phyloP scores from a whole-genome alignment of 2,113 vertebrate species.

The Gnathonemus longibarbis region DNA sequence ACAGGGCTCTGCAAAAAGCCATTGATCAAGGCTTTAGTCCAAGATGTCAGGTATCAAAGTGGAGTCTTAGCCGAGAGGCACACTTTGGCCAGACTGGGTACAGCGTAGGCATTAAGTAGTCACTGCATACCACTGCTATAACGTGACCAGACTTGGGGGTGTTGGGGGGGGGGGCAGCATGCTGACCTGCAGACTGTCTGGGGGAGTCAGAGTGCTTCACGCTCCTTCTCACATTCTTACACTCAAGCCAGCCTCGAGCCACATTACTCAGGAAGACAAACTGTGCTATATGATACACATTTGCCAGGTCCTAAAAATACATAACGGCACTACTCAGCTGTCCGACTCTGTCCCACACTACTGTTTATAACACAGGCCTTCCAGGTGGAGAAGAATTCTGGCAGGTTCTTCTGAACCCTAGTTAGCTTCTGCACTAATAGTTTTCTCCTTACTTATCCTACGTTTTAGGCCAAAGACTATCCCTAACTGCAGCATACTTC shows the following conservation, averaged over 20 bases:
- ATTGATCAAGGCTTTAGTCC: neutral
- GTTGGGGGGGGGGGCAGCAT: neutral
- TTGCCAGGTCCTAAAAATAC: neutral
- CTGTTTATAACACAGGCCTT: neutral
- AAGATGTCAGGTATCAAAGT: neutral
- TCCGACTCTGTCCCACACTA: neutral
- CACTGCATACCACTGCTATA: slow-evolving; percentile 2
- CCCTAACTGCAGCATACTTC: neutral
- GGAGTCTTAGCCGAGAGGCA: neutral
- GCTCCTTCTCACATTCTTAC: neutral
- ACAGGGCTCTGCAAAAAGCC: neutral
- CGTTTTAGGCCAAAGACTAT: neutral
- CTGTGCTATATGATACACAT: neutral
- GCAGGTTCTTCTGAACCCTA: neutral
- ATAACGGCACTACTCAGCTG: neutral
- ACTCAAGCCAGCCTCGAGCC: neutral
- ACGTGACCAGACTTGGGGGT: neutral
- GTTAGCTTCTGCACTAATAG: neutral
- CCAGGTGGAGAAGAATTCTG: neutral
- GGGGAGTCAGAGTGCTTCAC: neutral
- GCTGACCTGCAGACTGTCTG: neutral
- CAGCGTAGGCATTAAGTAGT: neutral
- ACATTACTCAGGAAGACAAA: slow-evolving; percentile 1
- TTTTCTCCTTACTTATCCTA: neutral
- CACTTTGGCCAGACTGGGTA: neutral